Base-by-base conservation (phyloP, 2,797 vertebrate genomes). In the Pipistrellus pipistrellus region DNA sequence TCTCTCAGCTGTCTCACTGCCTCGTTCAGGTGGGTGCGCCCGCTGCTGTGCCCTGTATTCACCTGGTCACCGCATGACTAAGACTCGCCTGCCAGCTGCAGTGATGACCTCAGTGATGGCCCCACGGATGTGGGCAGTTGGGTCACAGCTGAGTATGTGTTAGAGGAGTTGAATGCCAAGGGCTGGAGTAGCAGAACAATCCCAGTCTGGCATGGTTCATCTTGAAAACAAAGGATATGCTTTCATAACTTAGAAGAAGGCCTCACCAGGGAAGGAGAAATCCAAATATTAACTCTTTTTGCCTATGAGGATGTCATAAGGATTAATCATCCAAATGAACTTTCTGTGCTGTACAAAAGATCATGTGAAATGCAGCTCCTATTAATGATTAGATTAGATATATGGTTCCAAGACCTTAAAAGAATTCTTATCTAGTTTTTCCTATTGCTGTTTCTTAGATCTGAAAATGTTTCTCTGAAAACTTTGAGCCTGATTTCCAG, bases 201-300 rank as follows among this genome's bases (percentile, higher is more conserved):
- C 46, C 48, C 53, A 41, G 6, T 53, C 76, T 66, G 38, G 41
- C 48, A 27, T 13, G 21, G 21, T 57, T n/a, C 0, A 0, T 73
- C 84, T 93, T 57, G 18, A 90, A 81, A 55, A 57, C 75, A 68
- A 73, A 88, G 27, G 8, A 30, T 51, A 44, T 20, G 20, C 57
- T 88, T 90, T 81, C 20, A 57, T 69, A 64, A 88, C 59, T 64
- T 73, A 48, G 14, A 93, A 2, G 38, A 87, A 41, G 30, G 25
- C 62, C 62, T 12, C 64, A 32, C 44, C 44, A 41, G 55, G 51
- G 12, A 62, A 59, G 6, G 18, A 12, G 1, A 89, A 91, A 92
- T n/a, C 53, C 48, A 89, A 81, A 95, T 81, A 86, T 83, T 66
- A 46, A 86, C 46, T 77, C 32, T 66, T 82, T 91, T 66, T 82